A percentile compares a stretch with the other conserved stretches of the same genome.
These are phyloP conservation scores for Sialis fuliginosa DNA, from an alignment of 2,888 invertebrate genomes.

Conservation along the genomic window DNA sequence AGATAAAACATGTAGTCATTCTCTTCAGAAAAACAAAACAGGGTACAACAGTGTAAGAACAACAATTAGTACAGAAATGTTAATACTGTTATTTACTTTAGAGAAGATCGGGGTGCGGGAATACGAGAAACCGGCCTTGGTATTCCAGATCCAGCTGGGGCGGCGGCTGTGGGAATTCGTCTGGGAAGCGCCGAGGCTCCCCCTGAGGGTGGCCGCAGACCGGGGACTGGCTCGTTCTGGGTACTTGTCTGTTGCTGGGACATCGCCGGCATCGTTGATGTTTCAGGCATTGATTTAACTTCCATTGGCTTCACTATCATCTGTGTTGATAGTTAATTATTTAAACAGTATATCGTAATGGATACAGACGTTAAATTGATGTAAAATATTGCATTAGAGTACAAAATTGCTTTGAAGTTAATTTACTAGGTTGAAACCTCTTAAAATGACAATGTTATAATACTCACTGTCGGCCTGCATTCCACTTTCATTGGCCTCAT, in stretches of 20 bases:
- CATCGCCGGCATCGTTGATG: conserved; percentile 6
- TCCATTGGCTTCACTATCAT: conserved; percentile 9
- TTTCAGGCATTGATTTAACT: conserved; percentile 5
- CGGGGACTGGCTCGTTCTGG: not conserved
- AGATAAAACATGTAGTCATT: too few species aligned
- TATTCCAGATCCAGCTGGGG: conserved; percentile 14
- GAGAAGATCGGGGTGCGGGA: conserved; percentile 17
- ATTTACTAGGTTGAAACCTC: not conserved
- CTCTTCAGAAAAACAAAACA: not conserved
- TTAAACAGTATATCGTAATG: not conserved
- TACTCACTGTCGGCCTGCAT: conserved; percentile 4
- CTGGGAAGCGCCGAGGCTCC: conserved; percentile 22
- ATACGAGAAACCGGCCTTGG: conserved; percentile 22
- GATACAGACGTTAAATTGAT: too few species aligned
- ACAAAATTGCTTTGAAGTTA: not conserved
- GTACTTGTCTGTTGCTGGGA: not conserved
- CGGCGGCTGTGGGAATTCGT: conserved; percentile 13
- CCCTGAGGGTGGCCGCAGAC: conserved; percentile 9
- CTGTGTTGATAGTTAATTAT: conserved; percentile 3
- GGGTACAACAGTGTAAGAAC: not conserved
- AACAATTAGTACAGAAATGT: not conserved
- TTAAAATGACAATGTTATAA: not conserved
- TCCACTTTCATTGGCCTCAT: not conserved
- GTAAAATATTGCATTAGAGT: too few species aligned
- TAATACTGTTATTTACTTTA: conserved; percentile 10